Evolutionary conservation across 2,797 vertebrate genomes (phyloP).

Genomic region (Falco berigora): DNA sequence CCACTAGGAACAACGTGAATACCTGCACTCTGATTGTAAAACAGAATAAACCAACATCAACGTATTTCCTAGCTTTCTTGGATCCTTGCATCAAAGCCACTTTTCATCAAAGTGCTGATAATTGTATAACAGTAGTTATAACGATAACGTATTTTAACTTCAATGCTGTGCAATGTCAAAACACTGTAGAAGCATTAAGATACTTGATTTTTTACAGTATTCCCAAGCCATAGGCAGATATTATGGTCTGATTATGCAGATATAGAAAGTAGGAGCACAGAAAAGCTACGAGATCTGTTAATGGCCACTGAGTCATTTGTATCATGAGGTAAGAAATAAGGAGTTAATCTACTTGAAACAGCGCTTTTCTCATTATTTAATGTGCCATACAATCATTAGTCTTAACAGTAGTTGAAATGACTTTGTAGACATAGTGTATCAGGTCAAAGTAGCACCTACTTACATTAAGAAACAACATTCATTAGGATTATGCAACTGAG

Average conservation of each 20-base stretch:
- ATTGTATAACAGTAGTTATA: neutral
- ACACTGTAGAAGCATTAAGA: neutral
- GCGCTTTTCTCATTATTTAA: neutral
- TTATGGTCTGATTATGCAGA: neutral
- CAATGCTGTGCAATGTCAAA: neutral
- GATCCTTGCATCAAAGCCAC: neutral
- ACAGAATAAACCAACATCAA: neutral
- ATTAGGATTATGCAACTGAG: neutral
- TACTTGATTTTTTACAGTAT: neutral
- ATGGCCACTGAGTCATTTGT: neutral
- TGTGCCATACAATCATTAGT: neutral
- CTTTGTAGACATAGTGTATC: neutral
- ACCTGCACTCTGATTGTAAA: neutral
- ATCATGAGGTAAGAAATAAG: neutral
- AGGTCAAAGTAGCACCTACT: neutral
- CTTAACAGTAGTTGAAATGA: neutral
- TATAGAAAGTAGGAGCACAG: neutral
- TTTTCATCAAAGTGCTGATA: neutral
- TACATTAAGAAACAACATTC: neutral
- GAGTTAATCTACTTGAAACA: neutral
- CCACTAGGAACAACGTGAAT: neutral
- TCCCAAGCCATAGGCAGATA: neutral
- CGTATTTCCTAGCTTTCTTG: neutral
- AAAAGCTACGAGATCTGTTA: neutral
- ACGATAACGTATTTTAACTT: neutral